phyloP scores from a whole-genome alignment of 2,797 vertebrate species.

The Alcedo atthis region DNA sequence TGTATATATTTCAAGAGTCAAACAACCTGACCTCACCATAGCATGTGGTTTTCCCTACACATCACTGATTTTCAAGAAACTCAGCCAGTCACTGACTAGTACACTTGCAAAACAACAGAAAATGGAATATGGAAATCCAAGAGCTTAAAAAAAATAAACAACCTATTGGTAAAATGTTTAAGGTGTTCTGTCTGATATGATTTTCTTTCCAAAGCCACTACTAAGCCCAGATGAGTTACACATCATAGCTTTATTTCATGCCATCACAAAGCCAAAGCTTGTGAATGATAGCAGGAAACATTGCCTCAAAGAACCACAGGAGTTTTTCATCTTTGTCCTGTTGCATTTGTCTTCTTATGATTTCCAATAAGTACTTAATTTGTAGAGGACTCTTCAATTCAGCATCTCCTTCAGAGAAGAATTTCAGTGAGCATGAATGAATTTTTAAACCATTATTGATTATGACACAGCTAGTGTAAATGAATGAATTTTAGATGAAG shows the following conservation, averaged over 20 bases:
- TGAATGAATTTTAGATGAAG: constrained; percentile 44
- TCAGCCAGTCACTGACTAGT: neutral
- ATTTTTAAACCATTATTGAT: constrained; percentile 31
- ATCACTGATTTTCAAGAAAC: neutral
- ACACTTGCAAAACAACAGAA: neutral
- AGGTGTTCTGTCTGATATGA: neutral
- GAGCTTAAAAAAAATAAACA: neutral
- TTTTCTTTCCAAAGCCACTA: neutral
- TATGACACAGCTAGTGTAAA: constrained; percentile 38
- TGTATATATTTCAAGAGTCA: neutral
- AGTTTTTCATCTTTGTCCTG: neutral
- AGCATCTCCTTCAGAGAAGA: neutral
- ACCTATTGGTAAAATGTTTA: neutral
- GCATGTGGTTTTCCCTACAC: neutral
- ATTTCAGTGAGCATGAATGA: constrained; percentile 1
- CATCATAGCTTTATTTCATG: neutral
- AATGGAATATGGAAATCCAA: neutral
- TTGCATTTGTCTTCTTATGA: neutral
- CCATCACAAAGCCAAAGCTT: neutral
- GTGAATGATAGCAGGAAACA: neutral
- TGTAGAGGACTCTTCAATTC: neutral
- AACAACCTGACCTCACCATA: neutral
- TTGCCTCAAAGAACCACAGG: neutral
- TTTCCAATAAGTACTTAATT: neutral
- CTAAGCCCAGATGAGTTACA: neutral